phyloP scores from a whole-genome alignment of 2,888 invertebrate genomes.

The Eudasyphora cyanicolor region DNA sequence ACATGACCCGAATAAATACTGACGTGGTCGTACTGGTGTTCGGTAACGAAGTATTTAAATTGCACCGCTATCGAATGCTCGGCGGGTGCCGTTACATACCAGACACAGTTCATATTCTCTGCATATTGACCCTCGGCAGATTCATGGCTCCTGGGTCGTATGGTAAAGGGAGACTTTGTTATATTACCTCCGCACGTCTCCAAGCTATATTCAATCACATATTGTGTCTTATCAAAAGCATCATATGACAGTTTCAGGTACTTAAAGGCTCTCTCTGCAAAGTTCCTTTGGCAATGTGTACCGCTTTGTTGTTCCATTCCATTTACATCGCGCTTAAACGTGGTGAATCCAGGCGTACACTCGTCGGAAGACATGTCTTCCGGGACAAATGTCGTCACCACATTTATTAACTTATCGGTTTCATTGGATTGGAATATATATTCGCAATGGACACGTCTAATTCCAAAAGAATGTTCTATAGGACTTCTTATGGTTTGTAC shows the following conservation, averaged over 20 bases:
- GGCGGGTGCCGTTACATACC: slow-evolving; percentile 88
- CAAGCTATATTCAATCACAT: slow-evolving; percentile 81
- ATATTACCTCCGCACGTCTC: slow-evolving; percentile 88
- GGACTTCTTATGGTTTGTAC: slow-evolving; percentile 84
- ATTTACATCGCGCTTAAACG: slow-evolving; percentile 44
- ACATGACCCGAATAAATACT: slow-evolving; percentile 82
- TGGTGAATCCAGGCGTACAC: slow-evolving; percentile 66
- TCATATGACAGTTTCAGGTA: slow-evolving; percentile 80
- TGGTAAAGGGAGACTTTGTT: slow-evolving; percentile 82
- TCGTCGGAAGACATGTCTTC: slow-evolving; percentile 68
- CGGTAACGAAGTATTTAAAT: slow-evolving; percentile 82
- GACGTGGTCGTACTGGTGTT: slow-evolving; percentile 83
- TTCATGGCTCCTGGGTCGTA: slow-evolving; percentile 81
- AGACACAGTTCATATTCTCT: slow-evolving; percentile 84
- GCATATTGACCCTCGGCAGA: slow-evolving; percentile 76
- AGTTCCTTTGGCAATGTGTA: slow-evolving; percentile 71
- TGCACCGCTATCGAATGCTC: slow-evolving; percentile 84
- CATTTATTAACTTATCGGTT: slow-evolving; percentile 79
- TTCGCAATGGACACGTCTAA: slow-evolving; percentile 83
- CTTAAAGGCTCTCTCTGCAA: slow-evolving; percentile 73
- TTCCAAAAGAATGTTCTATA: slow-evolving; percentile 82
- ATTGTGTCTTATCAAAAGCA: slow-evolving; percentile 9
- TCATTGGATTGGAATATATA: slow-evolving; percentile 82
- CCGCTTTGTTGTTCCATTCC: slow-evolving; percentile 35
- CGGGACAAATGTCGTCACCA: slow-evolving; percentile 79